phyloP scores from a whole-genome alignment of 2,113 vertebrate genomes.

The Mastomys coucha region DNA sequence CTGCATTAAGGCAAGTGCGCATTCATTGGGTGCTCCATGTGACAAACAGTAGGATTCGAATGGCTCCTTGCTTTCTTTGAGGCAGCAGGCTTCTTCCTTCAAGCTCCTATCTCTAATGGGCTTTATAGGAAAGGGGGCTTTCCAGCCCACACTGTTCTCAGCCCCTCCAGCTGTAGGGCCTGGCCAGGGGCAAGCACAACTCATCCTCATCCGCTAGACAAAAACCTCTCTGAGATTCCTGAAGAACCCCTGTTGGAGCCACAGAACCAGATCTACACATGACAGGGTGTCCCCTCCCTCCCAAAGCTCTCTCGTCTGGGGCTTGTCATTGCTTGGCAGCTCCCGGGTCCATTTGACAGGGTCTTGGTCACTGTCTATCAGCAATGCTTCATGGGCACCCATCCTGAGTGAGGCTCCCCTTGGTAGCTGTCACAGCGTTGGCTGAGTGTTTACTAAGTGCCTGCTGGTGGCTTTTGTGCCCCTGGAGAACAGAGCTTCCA shows the following conservation, averaged over 20 bases:
- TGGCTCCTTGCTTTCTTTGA: background rate
- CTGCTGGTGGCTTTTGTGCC: rapidly evolving
- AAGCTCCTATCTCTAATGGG: background rate
- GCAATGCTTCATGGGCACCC: rapidly evolving
- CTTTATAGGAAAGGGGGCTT: background rate
- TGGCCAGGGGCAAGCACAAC: too few relatives aligned
- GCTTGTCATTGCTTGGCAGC: background rate
- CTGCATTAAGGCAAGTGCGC: rapidly evolving
- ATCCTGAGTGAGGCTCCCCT: background rate
- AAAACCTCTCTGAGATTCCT: rapidly evolving
- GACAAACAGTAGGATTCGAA: background rate
- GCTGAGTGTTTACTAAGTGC: background rate
- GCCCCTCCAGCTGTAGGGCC: background rate
- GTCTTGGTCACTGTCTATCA: rapidly evolving
- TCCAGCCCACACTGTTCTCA: background rate
- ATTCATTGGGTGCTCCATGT: rapidly evolving
- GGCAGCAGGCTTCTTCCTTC: background rate
- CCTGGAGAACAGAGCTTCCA: rapidly evolving
- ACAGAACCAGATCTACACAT: rapidly evolving
- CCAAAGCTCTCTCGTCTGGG: background rate
- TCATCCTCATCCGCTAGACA: too few relatives aligned
- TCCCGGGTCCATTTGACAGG: rapidly evolving
- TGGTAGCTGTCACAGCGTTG: rapidly evolving
- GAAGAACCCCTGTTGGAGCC: rapidly evolving
- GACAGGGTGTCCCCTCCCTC: background rate